These are phyloP conservation scores for Erebia aethiops DNA, from an alignment of 2,888 invertebrate species.

Conservation along the genomic window DNA sequence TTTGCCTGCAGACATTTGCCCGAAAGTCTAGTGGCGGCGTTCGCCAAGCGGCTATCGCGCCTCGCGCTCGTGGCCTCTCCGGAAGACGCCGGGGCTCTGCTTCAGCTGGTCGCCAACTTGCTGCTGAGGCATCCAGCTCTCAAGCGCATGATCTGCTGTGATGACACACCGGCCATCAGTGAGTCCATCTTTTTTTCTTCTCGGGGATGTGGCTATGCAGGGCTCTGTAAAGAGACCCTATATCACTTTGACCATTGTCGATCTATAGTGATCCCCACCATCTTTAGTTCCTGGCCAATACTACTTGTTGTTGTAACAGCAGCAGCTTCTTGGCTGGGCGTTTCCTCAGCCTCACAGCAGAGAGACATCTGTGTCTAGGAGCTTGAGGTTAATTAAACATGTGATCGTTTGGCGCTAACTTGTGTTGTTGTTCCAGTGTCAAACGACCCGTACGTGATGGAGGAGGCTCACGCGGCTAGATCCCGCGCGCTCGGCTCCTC, in stretches of 20 bases:
- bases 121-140: constrained; percentile 92
- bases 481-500: constrained; percentile 94
- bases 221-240: too few species aligned
- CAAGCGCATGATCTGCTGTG: constrained; percentile 81
- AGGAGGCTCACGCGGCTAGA: constrained; percentile 90
- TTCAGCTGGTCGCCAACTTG: constrained; percentile 93
- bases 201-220: too few species aligned
- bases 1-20: constrained; percentile 90
- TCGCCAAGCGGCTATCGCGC: constrained; percentile 93
- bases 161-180: constrained; percentile 70
- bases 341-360: too few species aligned
- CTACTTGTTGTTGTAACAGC: too few species aligned
- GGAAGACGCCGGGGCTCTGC: constrained; percentile 88
- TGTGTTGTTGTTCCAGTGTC: constrained; percentile 58
- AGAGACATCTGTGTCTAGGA: too few species aligned
- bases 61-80: constrained; percentile 92
- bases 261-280: too few species aligned
- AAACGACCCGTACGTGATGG: constrained; percentile 92
- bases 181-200: constrained; percentile 44
- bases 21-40: constrained; percentile 95
- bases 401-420: too few species aligned
- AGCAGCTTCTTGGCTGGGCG: too few species aligned
- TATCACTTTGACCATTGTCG: too few species aligned
- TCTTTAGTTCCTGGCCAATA: too few species aligned
- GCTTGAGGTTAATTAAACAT: too few species aligned